Conservation (phyloP, 2,113 vertebrate species). For the Pterocles gutturalis region DNA sequence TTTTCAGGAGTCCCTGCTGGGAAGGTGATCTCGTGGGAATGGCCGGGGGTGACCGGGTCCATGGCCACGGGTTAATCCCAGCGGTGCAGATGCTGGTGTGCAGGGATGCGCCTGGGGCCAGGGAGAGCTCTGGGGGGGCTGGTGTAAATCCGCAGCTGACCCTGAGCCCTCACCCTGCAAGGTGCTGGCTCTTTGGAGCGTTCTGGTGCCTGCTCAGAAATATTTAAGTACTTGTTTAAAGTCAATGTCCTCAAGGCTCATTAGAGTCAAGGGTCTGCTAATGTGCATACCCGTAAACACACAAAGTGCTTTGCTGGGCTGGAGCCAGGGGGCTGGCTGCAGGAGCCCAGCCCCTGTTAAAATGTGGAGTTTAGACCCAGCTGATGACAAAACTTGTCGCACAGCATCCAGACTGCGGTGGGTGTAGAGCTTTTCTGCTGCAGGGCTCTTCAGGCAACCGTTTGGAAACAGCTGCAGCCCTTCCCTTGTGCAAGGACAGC, state of each 20-base stretch:
- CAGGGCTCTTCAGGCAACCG: neutral
- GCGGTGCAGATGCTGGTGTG: fast-evolving
- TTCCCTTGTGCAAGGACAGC: neutral
- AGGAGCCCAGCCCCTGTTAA: fast-evolving
- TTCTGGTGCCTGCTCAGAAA: fast-evolving
- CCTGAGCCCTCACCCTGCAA: fast-evolving
- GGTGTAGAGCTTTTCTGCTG: fast-evolving
- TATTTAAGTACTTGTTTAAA: fast-evolving
- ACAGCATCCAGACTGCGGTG: neutral
- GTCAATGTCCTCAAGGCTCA: fast-evolving
- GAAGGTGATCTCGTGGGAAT: neutral
- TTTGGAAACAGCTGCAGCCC: neutral
- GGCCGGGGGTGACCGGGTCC: neutral
- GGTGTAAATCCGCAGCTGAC: fast-evolving
- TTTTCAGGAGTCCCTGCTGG: neutral
- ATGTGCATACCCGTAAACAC: fast-evolving
- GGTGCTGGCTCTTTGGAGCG: fast-evolving
- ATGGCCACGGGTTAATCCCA: fast-evolving
- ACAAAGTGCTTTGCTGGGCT: neutral
- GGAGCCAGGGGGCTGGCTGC: neutral
- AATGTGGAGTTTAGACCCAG: neutral
- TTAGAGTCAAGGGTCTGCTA: neutral
- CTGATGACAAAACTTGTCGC: fast-evolving
- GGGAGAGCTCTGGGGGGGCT: fast-evolving
- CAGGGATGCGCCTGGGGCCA: fast-evolving